Percentiles rank a stretch among this genome's conserved stretches.
phyloP scores from a whole-genome alignment of 2,888 invertebrate species.

The Willowsia nigromaculata region DNA sequence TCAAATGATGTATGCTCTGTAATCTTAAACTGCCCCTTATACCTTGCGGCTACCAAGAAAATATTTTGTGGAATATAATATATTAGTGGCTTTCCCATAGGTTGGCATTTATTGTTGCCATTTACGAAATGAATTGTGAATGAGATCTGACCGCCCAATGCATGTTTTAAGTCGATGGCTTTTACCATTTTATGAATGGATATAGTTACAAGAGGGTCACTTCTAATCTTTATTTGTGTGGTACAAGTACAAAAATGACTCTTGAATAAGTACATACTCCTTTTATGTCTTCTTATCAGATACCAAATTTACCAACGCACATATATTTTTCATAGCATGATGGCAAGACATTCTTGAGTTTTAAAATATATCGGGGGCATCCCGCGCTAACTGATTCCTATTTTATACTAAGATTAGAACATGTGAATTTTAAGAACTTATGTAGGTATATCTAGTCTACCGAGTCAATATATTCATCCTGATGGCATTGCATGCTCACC shows the following conservation, averaged over 20 bases:
- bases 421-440: no score
- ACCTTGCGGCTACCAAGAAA: background rate
- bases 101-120: constrained; percentile 67
- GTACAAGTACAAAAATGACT: background rate
- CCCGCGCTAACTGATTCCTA: no score
- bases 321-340: no score
- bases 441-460: no score
- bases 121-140: constrained; percentile 72
- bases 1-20: no score
- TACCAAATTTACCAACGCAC: background rate
- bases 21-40: background rate
- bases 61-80: background rate
- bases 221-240: constrained; percentile 52
- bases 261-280: background rate
- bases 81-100: constrained; percentile 52
- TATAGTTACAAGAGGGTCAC: constrained; percentile 56
- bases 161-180: constrained; percentile 69
- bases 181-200: constrained; percentile 42
- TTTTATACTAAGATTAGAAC: no score
- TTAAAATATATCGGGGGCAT: no score
- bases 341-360: no score
- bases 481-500: background rate
- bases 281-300: constrained; percentile 43
- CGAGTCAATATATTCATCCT: background rate
- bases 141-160: constrained; percentile 70